phyloP scores from a whole-genome alignment of 1,140 invertebrate species.

The Notospermus geniculatus region DNA sequence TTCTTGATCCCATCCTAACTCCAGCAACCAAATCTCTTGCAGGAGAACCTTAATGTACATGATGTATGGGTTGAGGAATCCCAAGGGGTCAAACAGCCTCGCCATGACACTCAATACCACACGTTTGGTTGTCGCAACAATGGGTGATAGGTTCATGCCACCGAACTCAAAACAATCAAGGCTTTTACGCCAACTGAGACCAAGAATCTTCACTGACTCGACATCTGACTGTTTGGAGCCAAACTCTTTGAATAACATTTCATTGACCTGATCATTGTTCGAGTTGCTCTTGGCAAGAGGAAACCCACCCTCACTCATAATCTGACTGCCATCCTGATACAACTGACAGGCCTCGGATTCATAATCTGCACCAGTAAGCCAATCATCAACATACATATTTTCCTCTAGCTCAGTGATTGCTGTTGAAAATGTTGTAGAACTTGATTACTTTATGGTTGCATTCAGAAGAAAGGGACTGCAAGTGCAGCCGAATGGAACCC shows the following conservation, averaged over 20 bases:
- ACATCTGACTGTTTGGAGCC: not conserved
- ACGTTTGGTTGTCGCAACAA: not conserved
- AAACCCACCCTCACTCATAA: conserved; percentile 1
- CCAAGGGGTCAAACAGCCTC: no score
- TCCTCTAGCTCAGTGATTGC: conserved; percentile 32
- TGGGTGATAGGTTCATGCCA: not conserved
- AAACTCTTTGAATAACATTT: not conserved
- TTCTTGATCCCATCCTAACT: not conserved
- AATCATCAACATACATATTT: conserved; percentile 58
- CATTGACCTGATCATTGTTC: not conserved
- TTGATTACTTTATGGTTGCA: conserved; percentile 24
- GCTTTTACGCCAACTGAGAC: not conserved
- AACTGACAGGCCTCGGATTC: conserved; percentile 38
- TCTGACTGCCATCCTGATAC: conserved; percentile 11
- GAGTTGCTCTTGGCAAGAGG: not conserved
- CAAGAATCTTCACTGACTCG: not conserved
- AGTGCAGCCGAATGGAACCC: conserved; percentile 15
- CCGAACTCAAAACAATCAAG: not conserved
- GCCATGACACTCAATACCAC: not conserved
- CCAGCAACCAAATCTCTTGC: not conserved
- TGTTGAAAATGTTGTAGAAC: conserved; percentile 31
- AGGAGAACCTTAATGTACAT: not conserved
- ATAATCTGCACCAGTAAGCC: conserved; percentile 43
- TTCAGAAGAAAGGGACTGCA: conserved; percentile 16
- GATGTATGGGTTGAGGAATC: no score